Base-by-base conservation (phyloP, 1,140 invertebrate species). In the Drosophila parabipectinata region DNA sequence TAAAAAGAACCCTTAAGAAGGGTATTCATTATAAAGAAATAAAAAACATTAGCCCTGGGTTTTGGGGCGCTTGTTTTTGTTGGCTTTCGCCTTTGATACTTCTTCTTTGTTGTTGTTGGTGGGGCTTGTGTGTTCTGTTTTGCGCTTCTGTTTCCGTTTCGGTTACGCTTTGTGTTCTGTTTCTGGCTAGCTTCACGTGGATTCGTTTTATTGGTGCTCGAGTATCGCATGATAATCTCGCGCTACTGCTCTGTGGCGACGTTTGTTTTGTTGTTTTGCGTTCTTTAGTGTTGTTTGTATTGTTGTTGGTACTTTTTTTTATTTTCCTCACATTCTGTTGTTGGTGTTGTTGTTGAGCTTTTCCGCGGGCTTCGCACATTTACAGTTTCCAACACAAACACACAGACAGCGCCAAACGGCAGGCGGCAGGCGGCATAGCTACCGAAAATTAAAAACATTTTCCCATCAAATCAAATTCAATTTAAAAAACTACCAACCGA, bases 121-220 rank as follows among this genome's bases (percentile, higher is more conserved):
- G 37, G 8, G 37, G 21, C 21, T 21, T 21, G 21, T 21, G 21
- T 21, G 56, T 41, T 68, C 41, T 62, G 63, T 63, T 52, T 74
- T 63, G 34, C 48, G 72, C 53, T 66, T 63, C 67, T 72, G 58
- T 21, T 77, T 75, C 62, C 37, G 61, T 44, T 44, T 44, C 8
- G 2, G 34, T 47, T 21, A 24, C 44, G 44, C 44, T 47, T 47
- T 47, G 44, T 47, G 21, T 45, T 50, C 30, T 24, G n/a, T 24
- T 71, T 52, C 62, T 66, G 41, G 28, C 63, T 55, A 55, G 63
- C 18, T 47, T 47, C 81, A 84, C 90, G 88, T 90, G 88, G 88
- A 84, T 90, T 88, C 77, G 30, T 90, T 88, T 90, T 88, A 90
- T 90, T 90, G 88, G 88, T 84, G 71, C 77, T 78, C 59, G 47